Evolutionary conservation across 2,888 invertebrate species (phyloP).

Genomic region (Candidula unifasciata): DNA sequence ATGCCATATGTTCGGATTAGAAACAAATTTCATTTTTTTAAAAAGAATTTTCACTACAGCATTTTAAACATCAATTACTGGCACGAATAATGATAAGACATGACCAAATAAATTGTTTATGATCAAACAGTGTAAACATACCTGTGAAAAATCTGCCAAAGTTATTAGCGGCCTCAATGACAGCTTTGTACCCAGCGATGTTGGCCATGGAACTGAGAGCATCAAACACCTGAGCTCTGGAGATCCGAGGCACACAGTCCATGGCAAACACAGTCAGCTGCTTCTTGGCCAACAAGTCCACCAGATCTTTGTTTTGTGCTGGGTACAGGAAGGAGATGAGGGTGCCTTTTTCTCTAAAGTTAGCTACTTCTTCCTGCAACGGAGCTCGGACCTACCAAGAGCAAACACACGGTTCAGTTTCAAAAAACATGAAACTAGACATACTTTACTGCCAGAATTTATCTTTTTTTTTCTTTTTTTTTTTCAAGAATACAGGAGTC

Average conservation of each 20-base stretch:
- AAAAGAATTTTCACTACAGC: no score
- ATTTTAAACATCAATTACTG: no score
- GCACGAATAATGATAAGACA: not conserved
- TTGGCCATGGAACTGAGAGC: slow-evolving; percentile 95
- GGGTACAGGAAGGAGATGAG: slow-evolving; percentile 91
- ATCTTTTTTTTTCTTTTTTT: no score
- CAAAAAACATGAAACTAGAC: no score
- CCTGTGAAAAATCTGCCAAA: slow-evolving; percentile 94
- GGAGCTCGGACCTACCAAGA: slow-evolving; percentile 81
- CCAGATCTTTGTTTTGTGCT: slow-evolving; percentile 86
- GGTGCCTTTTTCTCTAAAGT: slow-evolving; percentile 84
- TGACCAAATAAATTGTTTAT: not conserved
- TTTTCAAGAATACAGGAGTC: no score
- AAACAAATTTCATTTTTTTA: no score
- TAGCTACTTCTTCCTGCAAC: slow-evolving; percentile 81
- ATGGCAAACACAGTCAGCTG: slow-evolving; percentile 90
- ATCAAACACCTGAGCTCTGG: slow-evolving; percentile 92
- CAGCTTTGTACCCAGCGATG: slow-evolving; percentile 91
- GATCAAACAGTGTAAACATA: slow-evolving; percentile 70
- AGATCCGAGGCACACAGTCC: slow-evolving; percentile 93
- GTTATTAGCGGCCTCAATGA: slow-evolving; percentile 91
- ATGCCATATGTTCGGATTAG: no score
- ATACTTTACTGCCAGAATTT: no score
- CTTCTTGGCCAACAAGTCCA: slow-evolving; percentile 84
- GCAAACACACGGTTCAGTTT: not conserved